Base-by-base conservation (phyloP, 2,888 invertebrate genomes). In the Drosophila mulleri region DNA sequence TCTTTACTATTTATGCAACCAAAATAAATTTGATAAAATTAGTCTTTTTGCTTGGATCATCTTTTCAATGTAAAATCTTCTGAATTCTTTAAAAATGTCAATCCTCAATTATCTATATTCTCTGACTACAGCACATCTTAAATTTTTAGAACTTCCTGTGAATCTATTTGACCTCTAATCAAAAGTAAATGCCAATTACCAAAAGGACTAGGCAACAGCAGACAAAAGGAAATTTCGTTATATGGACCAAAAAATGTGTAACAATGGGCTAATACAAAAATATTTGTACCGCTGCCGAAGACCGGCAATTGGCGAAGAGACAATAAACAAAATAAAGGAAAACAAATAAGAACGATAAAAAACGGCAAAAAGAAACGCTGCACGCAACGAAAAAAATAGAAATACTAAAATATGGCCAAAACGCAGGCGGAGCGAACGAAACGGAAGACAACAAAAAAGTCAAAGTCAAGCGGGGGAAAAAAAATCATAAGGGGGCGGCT, bases 351-450 rank as follows among this genome's bases (percentile, higher is more conserved):
- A 14, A 23, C 8, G 53, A 39, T 47, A 58, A 59, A 61, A n/a
- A 23, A 26, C 7, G 26, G 50, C 48, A 48, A 56, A 67, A 16
- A n/a, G 39, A n/a, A 69, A 54, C 48, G 58, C 61, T 64, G 60
- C 77, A 77, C 83, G 79, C 83, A 70, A 57, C 65, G 66, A 54
- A 50, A 56, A 73, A 70, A 78, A 65, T 48, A 67, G 65, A 78
- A 78, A 83, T 63, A 37, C 44, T 37, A 52, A 83, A 85, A 70
- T 82, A 83, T 82, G 81, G 74, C 71, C 69, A 76, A 75, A 26
- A 26, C 26, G 26, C 26, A 26, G 26, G 6, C 26, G 26, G 26
- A 26, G 6, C 26, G 44, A 53, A 23, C 35, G 41, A 47, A 59
- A 69, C 50, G 61, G 59, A 64, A 79, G 72, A 32, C 48, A 50